Evolutionary conservation across 2,888 invertebrate species (phyloP).

Genomic region (Acleris emargana): DNA sequence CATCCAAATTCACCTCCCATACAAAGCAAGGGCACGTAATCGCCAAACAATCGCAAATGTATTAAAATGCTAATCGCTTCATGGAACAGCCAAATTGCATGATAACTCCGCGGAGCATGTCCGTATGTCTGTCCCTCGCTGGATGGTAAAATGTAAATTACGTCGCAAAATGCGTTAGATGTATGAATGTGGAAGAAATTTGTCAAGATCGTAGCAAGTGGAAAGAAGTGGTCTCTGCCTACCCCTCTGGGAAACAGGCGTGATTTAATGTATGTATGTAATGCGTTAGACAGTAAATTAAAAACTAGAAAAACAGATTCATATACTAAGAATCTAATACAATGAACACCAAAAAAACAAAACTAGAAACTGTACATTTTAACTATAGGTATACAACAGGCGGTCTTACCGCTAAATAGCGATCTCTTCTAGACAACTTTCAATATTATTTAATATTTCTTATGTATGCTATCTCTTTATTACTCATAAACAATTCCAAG

Average conservation of each 20-base stretch:
- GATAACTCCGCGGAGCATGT: slow-evolving; percentile 28
- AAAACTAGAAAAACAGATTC: neutral
- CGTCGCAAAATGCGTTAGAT: neutral
- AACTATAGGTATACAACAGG: too few relatives aligned
- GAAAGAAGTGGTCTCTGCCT: too few relatives aligned
- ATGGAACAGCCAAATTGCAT: slow-evolving; percentile 20
- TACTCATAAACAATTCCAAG: too few relatives aligned
- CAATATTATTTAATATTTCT: too few relatives aligned
- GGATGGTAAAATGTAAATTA: slow-evolving; percentile 15
- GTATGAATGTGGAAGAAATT: too few relatives aligned
- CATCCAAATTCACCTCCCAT: neutral
- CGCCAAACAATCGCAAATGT: slow-evolving; percentile 27
- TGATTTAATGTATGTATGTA: too few relatives aligned
- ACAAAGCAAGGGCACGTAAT: slow-evolving; percentile 24
- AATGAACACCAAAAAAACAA: too few relatives aligned
- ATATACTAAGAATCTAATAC: neutral
- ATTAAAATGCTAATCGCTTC: slow-evolving; percentile 38
- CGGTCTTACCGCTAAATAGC: too few relatives aligned
- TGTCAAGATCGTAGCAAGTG: too few relatives aligned
- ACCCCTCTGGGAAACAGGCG: too few relatives aligned
- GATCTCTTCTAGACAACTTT: too few relatives aligned
- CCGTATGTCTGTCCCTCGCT: slow-evolving; percentile 32
- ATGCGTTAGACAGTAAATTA: neutral
- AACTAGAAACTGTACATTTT: too few relatives aligned
- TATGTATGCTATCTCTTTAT: neutral